A percentile compares a stretch with the other conserved stretches of the same genome.
Evolutionary conservation across 2,888 invertebrate genomes (phyloP).

Genomic region (Ischnura elegans): DNA sequence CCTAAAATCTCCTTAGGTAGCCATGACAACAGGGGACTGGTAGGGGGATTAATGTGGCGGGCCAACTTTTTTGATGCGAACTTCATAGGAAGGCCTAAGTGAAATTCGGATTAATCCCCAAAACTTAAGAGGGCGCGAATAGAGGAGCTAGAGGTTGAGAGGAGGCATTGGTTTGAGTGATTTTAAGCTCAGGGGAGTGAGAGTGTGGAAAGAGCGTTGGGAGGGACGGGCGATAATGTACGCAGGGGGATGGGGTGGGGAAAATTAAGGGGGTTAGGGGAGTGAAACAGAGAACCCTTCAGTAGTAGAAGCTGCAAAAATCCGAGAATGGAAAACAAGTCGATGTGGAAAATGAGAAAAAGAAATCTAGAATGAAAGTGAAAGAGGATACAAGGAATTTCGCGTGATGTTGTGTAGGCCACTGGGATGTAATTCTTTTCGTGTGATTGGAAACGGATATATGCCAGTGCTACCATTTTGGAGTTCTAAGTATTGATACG

Average conservation of each 20-base stretch:
- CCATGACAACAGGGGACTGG: background rate
- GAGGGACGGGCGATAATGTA: background rate
- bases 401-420: too few species aligned
- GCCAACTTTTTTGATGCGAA: conserved; percentile 50
- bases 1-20: conserved; percentile 39
- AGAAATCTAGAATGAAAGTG: background rate
- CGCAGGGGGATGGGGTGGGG: background rate
- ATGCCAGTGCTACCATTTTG: too few species aligned
- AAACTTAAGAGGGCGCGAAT: conserved; percentile 13
- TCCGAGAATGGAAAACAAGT: conserved; percentile 55
- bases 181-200: background rate
- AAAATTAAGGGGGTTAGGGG: background rate
- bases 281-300: background rate
- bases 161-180: background rate
- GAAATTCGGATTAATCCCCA: conserved; percentile 60
- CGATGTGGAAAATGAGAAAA: conserved; percentile 52
- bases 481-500: too few species aligned
- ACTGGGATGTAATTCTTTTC: too few species aligned
- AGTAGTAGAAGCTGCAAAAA: too few species aligned
- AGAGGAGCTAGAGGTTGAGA: background rate
- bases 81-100: background rate
- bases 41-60: conserved; percentile 40
- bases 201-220: background rate
- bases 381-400: too few species aligned
- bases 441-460: too few species aligned